Evolutionary conservation across 2,888 invertebrate species (phyloP), one percentile per base, ranked within the genome.

Genomic region (Eubasilissa splendida): DNA sequence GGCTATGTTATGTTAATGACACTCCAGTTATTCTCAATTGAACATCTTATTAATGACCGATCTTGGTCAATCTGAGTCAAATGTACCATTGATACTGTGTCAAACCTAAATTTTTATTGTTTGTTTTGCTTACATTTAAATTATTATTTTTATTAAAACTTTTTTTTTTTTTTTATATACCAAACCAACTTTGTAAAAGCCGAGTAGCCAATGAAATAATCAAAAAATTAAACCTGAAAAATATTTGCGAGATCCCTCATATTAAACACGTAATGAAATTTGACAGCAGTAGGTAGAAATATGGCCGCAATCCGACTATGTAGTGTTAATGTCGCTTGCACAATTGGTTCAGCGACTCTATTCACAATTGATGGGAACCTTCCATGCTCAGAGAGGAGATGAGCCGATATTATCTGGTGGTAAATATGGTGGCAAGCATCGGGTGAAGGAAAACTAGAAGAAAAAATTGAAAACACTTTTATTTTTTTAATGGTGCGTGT

Each of bases 241-340:
- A 98, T 95, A 87, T 97, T 98, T 0, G 97, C 96, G 79, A 98
- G 90, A 88, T 99, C 98, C 80, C 98, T 91, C 77, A 98, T 89
- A 87, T 98, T 99, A 88, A 98, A 99, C 81, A 95, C 92, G 86
- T 99, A 99, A 87, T 98, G 98, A 87, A 98, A 98, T 89, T 97
- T 98, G 84, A 96, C 91, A 33, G 98, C 98, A 0, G 98, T 98
- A 0, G 98, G 98, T 83, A 98, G 90, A 89, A 98, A 98, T 0
- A 92, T 92, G 2, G 93, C 87, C 0, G 94, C 89, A 9, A 98
- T 92, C 87, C 94, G 95, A 65, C 90, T 90, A 87, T 98, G 98
- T 42, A 98, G 89, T 2, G 90, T 88, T 7, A 98, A 90, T 0
- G 97, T 96, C 0, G 95, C 93, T 12, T 90, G 88, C 0, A 97